Evolutionary conservation across 1,140 invertebrate genomes (phyloP), one percentile per base, ranked within the genome.

Genomic region (Parasteatoda tepidariorum): DNA sequence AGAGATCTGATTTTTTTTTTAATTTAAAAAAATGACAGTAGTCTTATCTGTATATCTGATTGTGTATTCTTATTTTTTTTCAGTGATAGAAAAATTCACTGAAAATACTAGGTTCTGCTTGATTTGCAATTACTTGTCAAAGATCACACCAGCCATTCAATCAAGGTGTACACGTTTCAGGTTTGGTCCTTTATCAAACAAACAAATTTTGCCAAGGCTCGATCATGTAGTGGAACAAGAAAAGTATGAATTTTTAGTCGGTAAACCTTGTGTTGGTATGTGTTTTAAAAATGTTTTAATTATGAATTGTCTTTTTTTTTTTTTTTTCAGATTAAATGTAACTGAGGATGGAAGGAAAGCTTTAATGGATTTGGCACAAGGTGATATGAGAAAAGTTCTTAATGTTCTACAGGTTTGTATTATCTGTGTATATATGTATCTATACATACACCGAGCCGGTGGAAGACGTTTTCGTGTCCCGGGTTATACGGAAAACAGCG

Each of bases 1-100:
- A n/a, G n/a, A n/a, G n/a, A n/a, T n/a, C n/a, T n/a, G n/a, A n/a
- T n/a, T n/a, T n/a, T n/a, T n/a, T n/a, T n/a, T n/a, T n/a, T n/a
- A n/a, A n/a, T n/a, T n/a, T n/a, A n/a, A n/a, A n/a, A n/a, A n/a
- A n/a, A n/a, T n/a, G n/a, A n/a, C n/a, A n/a, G n/a, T n/a, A n/a
- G n/a, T n/a, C n/a, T n/a, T n/a, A n/a, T n/a, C n/a, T n/a, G n/a
- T n/a, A n/a, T n/a, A n/a, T n/a, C n/a, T n/a, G n/a, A n/a, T n/a
- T n/a, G n/a, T n/a, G n/a, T n/a, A n/a, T n/a, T n/a, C n/a, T n/a
- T 79, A 75, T 74, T 85, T 88, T 81, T 86, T 91, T 92, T 78
- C 90, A 96, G 95, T 99, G 86, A 98, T 99, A 88, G 98, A 99
- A 89, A 99, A 99, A 88, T 99, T 97, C 87, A 99, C 98, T 28